Evolutionary conservation across 2,888 invertebrate genomes (phyloP), one percentile per base, ranked within the genome.

Genomic region (Craniophora ligustri): DNA sequence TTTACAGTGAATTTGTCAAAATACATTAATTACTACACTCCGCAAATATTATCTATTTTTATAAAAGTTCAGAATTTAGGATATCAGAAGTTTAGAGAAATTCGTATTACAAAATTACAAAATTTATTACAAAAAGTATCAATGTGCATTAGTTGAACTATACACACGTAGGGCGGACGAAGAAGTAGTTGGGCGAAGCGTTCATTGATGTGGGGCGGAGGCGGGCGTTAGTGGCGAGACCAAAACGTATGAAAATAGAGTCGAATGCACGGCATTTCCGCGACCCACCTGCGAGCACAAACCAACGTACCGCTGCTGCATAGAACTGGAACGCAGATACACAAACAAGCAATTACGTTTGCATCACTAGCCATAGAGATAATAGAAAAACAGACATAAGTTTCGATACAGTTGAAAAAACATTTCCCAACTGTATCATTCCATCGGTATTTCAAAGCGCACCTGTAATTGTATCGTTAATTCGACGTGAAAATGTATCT

Each of bases 131-230:
- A 15, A 14, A 35, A 38, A 85, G 72, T 76, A 85, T 85, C 85
- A 88, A 86, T 50, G 58, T 6, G 0, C 28, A 2, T 54, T 2
- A 26, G 11, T 64, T 63, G 18, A 23, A 10, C 47, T 63, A 64
- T 31, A 62, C 60, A 21, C 73, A 72, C 79, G 77, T 81, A 84
- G 84, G 85, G 84, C 86, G 83, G 81, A 76, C 75, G 66, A 74
- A 75, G 79, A 79, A 85, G 82, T 85, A 81, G 84, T 82, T 79
- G 81, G 79, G 82, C 83, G 76, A 79, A 78, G 76, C 84, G 78
- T 78, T 83, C 89, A 91, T 89, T 91, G 88, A 89, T 87, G 89
- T 88, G 85, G 83, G 85, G 86, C 87, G 86, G 77, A 79, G 82
- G 76, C 83, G 81, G 81, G 83, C 85, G 85, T 64, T 76, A 75